Evolutionary conservation across 2,797 vertebrate species (phyloP).

Genomic region (Delichon dasypus): DNA sequence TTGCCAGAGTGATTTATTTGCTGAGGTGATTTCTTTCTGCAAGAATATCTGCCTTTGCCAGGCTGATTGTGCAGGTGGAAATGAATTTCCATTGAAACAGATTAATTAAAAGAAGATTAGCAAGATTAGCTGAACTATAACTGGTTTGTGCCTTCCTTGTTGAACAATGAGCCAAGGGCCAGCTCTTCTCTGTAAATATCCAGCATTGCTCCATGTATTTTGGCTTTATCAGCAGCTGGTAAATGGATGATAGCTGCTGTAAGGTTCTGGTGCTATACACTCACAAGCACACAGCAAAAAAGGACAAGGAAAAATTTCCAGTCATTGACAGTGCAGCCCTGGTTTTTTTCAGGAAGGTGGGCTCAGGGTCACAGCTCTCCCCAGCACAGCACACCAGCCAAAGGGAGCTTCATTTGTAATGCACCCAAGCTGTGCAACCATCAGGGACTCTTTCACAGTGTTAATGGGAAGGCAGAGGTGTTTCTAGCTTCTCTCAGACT

Average conservation of each 20-base stretch:
- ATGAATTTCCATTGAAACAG: background rate
- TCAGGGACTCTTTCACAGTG: fast-evolving
- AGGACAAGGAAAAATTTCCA: background rate
- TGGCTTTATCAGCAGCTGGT: background rate
- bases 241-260: background rate
- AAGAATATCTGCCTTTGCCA: background rate
- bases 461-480: background rate
- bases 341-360: background rate
- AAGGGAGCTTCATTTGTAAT: background rate
- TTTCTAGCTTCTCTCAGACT: background rate
- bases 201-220: background rate
- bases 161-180: background rate
- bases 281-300: background rate
- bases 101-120: slow-evolving; percentile 1
- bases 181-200: background rate
- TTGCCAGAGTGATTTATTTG: background rate
- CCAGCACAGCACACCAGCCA: background rate
- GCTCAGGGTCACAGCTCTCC: fast-evolving
- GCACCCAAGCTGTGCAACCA: fast-evolving
- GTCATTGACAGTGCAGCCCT: fast-evolving
- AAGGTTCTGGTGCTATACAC: background rate
- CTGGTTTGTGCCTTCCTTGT: background rate
- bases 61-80: background rate
- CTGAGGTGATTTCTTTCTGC: background rate
- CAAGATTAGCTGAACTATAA: background rate